Base-by-base conservation (phyloP, 2,888 invertebrate species). In the Heteromyza rotundicornis region DNA sequence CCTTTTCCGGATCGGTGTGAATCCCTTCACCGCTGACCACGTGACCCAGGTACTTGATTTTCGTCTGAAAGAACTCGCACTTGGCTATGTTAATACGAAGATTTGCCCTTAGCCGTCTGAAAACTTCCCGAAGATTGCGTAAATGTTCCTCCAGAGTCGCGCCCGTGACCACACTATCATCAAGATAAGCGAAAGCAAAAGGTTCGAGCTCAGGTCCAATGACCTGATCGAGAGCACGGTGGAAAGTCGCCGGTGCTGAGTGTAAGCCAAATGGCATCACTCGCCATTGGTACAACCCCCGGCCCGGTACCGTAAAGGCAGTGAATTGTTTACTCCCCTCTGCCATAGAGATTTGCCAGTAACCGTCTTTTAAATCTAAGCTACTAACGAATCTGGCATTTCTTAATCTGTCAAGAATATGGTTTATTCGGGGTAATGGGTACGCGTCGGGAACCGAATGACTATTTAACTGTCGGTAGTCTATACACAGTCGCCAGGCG, bases 391-490 rank as follows among this genome's bases (percentile, higher is more conserved):
- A 62, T 14, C 32, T 47, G 1, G 53, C 66, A 2, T 60, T 36
- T 1, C 64, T 20, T 12, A 64, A n/a, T 10, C 51, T 14, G 17
- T 59, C 27, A 16, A 63, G 27, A 8, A 63, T 62, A 17, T 32
- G 17, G 2, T 47, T 16, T 1, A 59, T 59, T 1, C 59, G 49
- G 5, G 59, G 44, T 7, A 63, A 19, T 2, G 62, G 59, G 27
- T 58, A 64, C 5, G 60, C 61, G 10, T 59, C 64, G 2, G 55
- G 44, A 12, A 59, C 32, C 0, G 57, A 61, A 1, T 19, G n/a
- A n/a, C 32, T 49, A 22, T 63, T 60, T 1, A 64, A 36, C 24
- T 62, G 56, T 1, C 62, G 27, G 40, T 58, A 66, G 32, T 66
- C 64, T 10, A 62, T 52, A 24, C 62, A 62, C 0, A 59, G 53